Conservation (phyloP, 2,888 invertebrate genomes). For the Linyphia triangularis region DNA sequence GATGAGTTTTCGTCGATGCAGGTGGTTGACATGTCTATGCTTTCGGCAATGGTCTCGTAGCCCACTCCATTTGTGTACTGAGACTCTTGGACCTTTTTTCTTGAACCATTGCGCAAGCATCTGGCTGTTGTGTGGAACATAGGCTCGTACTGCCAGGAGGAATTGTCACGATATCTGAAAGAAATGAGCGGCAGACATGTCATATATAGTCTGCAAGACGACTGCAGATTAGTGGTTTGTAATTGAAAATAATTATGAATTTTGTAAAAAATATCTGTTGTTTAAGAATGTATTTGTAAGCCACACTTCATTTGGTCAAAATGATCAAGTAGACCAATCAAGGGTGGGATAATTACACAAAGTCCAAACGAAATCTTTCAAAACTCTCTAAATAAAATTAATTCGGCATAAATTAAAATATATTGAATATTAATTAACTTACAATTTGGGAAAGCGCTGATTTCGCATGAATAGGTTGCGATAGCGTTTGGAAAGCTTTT, state of each 20-base stretch:
- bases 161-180: conserved; percentile 52
- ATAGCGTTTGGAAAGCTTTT: too few species aligned
- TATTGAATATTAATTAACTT: too few species aligned
- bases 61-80: conserved; percentile 59
- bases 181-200: background rate
- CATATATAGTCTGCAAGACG: too few species aligned
- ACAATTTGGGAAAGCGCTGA: too few species aligned
- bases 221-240: too few species aligned
- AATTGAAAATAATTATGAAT: too few species aligned
- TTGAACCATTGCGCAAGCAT: conserved; percentile 31
- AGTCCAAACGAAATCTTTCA: too few species aligned
- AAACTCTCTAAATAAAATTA: too few species aligned
- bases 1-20: conserved; percentile 38
- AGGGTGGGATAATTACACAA: too few species aligned
- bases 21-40: conserved; percentile 21
- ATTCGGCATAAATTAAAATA: too few species aligned
- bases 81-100: conserved; percentile 32
- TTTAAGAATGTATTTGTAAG: background rate
- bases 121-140: conserved; percentile 59
- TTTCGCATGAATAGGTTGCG: too few species aligned
- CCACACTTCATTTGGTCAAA: background rate
- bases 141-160: conserved; percentile 67
- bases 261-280: background rate
- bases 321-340: too few species aligned
- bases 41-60: conserved; percentile 23